A percentile compares a stretch with the other conserved stretches of the same genome.
phyloP scores from a whole-genome alignment of 2,113 vertebrate species.

The Cochlearius cochlearius region DNA sequence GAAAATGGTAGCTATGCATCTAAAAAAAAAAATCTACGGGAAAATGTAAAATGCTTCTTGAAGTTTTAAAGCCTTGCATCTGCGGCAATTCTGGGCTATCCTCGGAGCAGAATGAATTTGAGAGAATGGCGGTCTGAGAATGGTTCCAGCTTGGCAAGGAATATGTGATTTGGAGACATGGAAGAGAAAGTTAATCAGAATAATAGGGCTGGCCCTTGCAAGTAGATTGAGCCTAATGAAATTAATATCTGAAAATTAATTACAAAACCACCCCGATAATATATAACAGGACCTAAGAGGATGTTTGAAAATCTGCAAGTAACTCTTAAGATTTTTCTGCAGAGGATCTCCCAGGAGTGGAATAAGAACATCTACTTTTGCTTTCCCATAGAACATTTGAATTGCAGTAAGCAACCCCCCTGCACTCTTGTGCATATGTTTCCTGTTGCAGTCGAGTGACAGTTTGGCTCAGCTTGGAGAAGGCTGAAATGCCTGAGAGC shows the following conservation, averaged over 20 bases:
- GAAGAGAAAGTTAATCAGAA: neutral
- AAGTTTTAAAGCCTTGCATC: neutral
- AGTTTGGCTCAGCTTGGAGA: neutral
- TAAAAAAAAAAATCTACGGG: neutral
- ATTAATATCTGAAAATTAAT: neutral
- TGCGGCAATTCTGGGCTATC: neutral
- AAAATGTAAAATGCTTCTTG: neutral
- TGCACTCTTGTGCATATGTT: neutral
- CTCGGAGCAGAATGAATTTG: neutral
- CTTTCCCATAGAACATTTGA: neutral
- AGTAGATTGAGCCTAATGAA: slow-evolving; percentile 1
- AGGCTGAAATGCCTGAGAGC: neutral
- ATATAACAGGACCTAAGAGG: neutral
- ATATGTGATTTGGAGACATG: neutral
- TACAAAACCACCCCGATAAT: neutral
- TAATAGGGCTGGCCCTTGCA: neutral
- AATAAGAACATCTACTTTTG: neutral
- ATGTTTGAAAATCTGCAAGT: neutral
- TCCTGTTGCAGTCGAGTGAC: neutral
- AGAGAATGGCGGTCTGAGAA: neutral
- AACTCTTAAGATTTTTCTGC: neutral
- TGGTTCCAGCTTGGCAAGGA: neutral
- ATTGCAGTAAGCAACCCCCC: neutral
- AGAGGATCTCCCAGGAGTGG: neutral
- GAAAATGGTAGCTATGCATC: neutral